phyloP scores from a whole-genome alignment of 2,113 vertebrate species.

The Myiagra hebetior region DNA sequence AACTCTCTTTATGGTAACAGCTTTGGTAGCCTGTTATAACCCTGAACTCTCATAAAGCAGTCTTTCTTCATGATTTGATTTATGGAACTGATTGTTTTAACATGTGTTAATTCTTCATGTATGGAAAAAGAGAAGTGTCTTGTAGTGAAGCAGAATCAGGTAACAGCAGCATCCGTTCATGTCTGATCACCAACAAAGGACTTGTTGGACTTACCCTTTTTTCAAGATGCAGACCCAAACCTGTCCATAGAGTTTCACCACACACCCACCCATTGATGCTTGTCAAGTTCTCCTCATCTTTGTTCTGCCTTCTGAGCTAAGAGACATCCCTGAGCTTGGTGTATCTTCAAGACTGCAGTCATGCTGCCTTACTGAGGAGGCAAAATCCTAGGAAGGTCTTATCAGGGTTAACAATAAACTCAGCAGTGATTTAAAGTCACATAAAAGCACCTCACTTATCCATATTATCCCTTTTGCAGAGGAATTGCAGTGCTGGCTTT shows the following conservation, averaged over 20 bases:
- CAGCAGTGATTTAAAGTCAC: not conserved
- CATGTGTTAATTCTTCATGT: not conserved
- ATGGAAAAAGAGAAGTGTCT: not conserved
- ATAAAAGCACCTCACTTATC: not conserved
- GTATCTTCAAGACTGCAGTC: not conserved
- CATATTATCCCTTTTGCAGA: not conserved
- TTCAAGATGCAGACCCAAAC: too few species aligned
- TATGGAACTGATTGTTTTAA: not conserved
- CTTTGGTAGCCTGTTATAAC: not conserved
- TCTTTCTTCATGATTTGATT: not conserved
- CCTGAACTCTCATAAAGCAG: not conserved
- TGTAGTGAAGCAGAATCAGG: not conserved
- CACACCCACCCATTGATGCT: rapidly evolving
- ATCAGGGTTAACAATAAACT: not conserved
- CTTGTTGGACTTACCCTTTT: not conserved
- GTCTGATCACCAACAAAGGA: not conserved
- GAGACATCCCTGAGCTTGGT: not conserved
- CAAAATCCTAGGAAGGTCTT: not conserved
- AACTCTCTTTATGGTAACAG: not conserved
- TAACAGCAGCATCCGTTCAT: not conserved
- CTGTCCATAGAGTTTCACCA: not conserved
- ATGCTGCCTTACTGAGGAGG: not conserved
- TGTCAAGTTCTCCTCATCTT: not conserved
- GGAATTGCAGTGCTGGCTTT: not conserved
- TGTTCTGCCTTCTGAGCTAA: not conserved